phyloP scores from a whole-genome alignment of 2,888 invertebrate species.

The Dendrolimus houi region DNA sequence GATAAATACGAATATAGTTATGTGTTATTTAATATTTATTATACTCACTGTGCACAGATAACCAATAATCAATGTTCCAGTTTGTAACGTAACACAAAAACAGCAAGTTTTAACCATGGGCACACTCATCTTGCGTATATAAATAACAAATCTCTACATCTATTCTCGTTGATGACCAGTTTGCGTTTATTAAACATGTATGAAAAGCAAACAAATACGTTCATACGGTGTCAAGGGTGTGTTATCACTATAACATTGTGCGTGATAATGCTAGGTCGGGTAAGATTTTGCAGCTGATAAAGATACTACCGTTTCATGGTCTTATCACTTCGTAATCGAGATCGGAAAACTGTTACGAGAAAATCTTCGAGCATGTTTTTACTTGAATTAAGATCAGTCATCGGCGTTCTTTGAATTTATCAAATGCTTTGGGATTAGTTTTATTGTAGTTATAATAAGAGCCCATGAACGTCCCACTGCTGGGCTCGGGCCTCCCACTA shows the following conservation, averaged over 20 bases:
- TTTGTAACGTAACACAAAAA: constrained; percentile 46
- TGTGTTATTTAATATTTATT: neutral
- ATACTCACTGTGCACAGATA: constrained; percentile 53
- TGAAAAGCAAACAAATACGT: constrained; percentile 1
- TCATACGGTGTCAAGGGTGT: constrained; percentile 4
- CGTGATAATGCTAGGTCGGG: constrained; percentile 4
- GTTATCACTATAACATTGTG: constrained; percentile 11
- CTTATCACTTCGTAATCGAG: neutral
- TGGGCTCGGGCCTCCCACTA: too few species aligned
- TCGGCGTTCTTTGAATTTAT: too few species aligned
- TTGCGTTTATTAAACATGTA: neutral
- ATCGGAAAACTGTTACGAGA: neutral
- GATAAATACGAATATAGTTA: too few species aligned
- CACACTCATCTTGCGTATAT: constrained; percentile 42
- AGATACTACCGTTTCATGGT: constrained; percentile 1
- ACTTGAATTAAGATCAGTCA: too few species aligned
- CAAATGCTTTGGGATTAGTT: too few species aligned
- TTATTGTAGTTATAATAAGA: too few species aligned
- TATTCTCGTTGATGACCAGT: neutral
- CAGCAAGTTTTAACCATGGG: constrained; percentile 61
- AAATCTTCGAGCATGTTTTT: too few species aligned
- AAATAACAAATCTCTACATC: neutral
- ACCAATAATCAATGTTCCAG: constrained; percentile 57
- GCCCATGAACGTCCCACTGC: too few species aligned
- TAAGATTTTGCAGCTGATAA: constrained; percentile 12